These are phyloP conservation scores for Meriones unguiculatus DNA, from an alignment of 2,113 vertebrate species.

Conservation along the genomic window DNA sequence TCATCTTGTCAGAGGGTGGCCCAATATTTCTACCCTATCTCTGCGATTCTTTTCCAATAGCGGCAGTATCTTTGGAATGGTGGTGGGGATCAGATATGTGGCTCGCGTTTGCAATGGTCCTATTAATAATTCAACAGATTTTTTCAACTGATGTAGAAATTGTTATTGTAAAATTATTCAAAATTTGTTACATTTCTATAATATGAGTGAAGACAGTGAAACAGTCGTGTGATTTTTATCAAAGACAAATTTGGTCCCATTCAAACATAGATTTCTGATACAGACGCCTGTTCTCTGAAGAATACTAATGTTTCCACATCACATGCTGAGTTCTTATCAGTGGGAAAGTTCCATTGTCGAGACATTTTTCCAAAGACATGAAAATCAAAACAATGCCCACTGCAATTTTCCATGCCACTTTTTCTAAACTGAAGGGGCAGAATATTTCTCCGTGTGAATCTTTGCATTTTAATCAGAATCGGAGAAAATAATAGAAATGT, in stretches of 20 bases:
- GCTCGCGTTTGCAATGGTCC: constrained; percentile 23
- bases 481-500: constrained; percentile 61
- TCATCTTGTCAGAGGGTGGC: constrained; percentile 28
- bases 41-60: constrained; percentile 64
- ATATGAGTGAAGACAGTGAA: constrained; percentile 67
- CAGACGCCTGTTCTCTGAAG: constrained; percentile 70
- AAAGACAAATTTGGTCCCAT: constrained; percentile 79
- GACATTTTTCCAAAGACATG: constrained; percentile 68
- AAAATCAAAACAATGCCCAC: constrained; percentile 74
- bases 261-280: constrained; percentile 81
- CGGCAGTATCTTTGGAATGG: constrained; percentile 46
- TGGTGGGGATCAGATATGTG: constrained; percentile 49
- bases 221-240: constrained; percentile 74
- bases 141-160: constrained; percentile 68
- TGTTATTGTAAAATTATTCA: constrained; percentile 78
- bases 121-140: constrained; percentile 81
- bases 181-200: constrained; percentile 76
- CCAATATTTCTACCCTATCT: constrained; percentile 15
- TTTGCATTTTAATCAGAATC: constrained; percentile 76
- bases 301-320: constrained; percentile 73
- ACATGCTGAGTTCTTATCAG: constrained; percentile 69
- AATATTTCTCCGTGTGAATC: constrained; percentile 42
- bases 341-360: constrained; percentile 72
- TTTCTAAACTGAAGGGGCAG: constrained; percentile 48
- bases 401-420: constrained; percentile 67